Conservation (phyloP, 2,888 invertebrate genomes). For the Encarsia formosa region DNA sequence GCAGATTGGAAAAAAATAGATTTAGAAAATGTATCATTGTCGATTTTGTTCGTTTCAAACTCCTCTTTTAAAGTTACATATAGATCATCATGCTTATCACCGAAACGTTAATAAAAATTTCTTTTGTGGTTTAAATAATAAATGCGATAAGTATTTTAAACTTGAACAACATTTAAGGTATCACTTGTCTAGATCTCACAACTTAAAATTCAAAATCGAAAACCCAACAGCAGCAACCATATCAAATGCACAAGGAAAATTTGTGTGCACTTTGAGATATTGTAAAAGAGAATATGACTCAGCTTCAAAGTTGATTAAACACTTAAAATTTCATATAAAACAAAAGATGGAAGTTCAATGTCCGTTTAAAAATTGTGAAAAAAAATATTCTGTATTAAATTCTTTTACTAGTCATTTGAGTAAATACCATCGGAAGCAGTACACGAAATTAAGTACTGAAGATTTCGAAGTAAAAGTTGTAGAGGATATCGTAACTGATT, state of each 20-base stretch:
- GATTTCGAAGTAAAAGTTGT: neutral
- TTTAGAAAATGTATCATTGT: conserved; percentile 9
- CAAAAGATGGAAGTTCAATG: conserved; percentile 15
- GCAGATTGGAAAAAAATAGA: no score
- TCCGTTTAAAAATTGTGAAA: conserved; percentile 13
- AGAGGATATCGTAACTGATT: neutral
- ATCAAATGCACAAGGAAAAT: conserved; percentile 1
- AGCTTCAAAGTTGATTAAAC: conserved; percentile 13
- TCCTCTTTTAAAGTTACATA: neutral
- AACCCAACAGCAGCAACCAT: neutral
- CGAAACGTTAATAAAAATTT: neutral
- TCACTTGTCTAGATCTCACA: conserved; percentile 15
- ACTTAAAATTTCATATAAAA: conserved; percentile 24
- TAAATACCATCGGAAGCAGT: conserved; percentile 14
- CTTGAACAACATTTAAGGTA: neutral
- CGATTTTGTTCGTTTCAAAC: neutral
- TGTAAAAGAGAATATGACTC: conserved; percentile 14
- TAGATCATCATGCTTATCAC: conserved; percentile 5
- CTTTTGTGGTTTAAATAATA: conserved; percentile 15
- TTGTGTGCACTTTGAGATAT: conserved; percentile 4
- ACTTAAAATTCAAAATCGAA: neutral
- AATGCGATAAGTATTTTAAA: conserved; percentile 11
- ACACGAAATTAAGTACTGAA: neutral
- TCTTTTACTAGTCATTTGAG: conserved; percentile 27
- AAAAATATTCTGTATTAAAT: conserved; percentile 16